Base-by-base conservation (phyloP, 2,888 invertebrate species). In the Rhabditophanes sp. region DNA sequence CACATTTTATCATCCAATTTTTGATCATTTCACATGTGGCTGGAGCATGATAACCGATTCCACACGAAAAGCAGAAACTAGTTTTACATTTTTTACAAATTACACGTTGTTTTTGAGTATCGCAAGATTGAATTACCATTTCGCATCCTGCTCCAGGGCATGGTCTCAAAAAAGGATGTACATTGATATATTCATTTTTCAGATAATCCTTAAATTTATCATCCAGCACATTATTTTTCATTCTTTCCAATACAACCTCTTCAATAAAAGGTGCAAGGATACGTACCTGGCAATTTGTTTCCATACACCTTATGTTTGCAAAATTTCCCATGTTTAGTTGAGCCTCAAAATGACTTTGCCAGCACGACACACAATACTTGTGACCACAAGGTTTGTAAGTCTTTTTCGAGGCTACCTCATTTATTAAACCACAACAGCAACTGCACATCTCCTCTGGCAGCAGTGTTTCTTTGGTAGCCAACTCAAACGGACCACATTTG, bases 1-100 rank as follows among this genome's bases (percentile, higher is more conserved):
- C 90, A 71, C 96, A 96, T 70, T 96, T 96, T n/a, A 87, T 88
- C 42, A 93, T 73, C 96, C 96, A 96, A 60, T 81, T 81, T 62
- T 80, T 82, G 50, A 96, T 93, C 21, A 84, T 80, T 44, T 77
- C 75, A 68, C 96, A 96, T 68, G 87, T 85, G 3, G 93, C 88
- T 17, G 96, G 96, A 16, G 93, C 93, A 67, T 96, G 96, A 68
- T 96, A 96, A 53, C 88, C 84, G 61, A 80, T 80, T 43, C 90
- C 87, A 70, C 96, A 96, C 47, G 79, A 79, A 67, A 82, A 78
- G 66, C 76, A 76, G 65, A 88, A 90, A 33, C 78, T 72, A 33
- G 81, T 76, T 69, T 82, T 81, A 70, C 93, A 96, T 28, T 77
- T 75, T 44, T 75, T 76, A 69, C 96, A 96, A 44, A 77, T 77